Percentiles rank a stretch among this genome's conserved stretches.
These are phyloP conservation scores for Catotricha subobsoleta DNA, from an alignment of 2,888 invertebrate species.

Conservation along the genomic window DNA sequence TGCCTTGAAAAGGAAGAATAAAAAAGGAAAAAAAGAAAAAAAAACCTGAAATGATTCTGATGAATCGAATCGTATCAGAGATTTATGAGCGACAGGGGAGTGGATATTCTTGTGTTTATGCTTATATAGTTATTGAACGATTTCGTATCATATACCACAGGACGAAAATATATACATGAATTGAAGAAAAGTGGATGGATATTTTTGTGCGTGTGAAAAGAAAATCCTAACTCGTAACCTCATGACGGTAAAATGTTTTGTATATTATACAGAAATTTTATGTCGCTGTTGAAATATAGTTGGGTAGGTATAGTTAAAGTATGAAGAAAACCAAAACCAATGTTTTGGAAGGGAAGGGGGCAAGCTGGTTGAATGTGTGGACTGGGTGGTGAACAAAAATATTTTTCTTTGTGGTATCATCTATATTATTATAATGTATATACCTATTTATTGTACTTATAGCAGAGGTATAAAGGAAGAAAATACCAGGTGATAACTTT, in stretches of 20 bases:
- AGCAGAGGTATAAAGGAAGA: background rate
- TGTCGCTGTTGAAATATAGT: too few species aligned
- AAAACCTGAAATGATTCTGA: slow-evolving; percentile 8
- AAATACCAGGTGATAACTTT: slow-evolving; percentile 5
- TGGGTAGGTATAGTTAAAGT: too few species aligned
- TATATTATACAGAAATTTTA: too few species aligned
- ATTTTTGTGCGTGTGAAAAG: slow-evolving; percentile 2
- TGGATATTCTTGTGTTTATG: slow-evolving; percentile 7
- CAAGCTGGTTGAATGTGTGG: background rate
- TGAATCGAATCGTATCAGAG: slow-evolving; percentile 11
- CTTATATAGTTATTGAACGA: too few species aligned
- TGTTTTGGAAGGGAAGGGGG: background rate
- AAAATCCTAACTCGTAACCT: background rate
- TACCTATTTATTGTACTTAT: background rate
- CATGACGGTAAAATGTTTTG: too few species aligned
- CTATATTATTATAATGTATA: background rate
- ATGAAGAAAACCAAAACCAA: too few species aligned
- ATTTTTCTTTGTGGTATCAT: too few species aligned
- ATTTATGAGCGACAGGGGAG: slow-evolving; percentile 11
- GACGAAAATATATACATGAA: too few species aligned
- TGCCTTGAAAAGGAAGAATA: background rate
- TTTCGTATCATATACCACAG: too few species aligned
- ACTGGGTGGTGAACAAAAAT: too few species aligned
- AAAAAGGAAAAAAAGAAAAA: background rate
- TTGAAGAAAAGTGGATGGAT: too few species aligned